These are phyloP conservation scores for Stictonetta naevosa DNA, from an alignment of 2,113 vertebrate species.

Conservation along the genomic window DNA sequence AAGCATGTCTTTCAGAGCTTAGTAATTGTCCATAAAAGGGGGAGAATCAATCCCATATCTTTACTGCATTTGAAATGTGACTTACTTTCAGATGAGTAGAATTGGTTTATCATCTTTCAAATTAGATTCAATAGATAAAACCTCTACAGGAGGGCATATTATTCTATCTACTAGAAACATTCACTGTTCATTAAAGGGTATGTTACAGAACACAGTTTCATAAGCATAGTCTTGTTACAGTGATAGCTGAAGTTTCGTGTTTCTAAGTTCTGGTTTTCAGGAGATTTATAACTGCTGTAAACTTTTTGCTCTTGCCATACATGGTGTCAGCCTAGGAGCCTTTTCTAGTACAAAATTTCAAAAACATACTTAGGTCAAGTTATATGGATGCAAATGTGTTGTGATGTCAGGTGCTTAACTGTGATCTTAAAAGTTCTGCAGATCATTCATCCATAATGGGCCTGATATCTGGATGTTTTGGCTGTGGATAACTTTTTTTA, in stretches of 20 bases:
- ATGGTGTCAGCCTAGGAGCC: slow-evolving; percentile 64
- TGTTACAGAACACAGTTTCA: slow-evolving; percentile 34
- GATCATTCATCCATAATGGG: slow-evolving; percentile 59
- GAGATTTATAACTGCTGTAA: slow-evolving; percentile 72
- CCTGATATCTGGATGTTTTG: slow-evolving; percentile 51
- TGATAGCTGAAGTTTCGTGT: slow-evolving; percentile 67
- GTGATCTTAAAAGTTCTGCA: slow-evolving; percentile 69
- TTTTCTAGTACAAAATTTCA: slow-evolving; percentile 59
- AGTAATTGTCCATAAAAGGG: background rate
- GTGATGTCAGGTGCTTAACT: slow-evolving; percentile 73
- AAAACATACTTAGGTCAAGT: slow-evolving; percentile 59
- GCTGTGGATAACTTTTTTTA: slow-evolving; percentile 21
- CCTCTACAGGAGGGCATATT: slow-evolving; percentile 19
- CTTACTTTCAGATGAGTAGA: slow-evolving; percentile 40
- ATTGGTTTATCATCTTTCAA: slow-evolving; percentile 60
- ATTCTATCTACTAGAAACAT: slow-evolving; percentile 32
- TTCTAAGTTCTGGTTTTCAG: slow-evolving; percentile 71
- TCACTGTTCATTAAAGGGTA: slow-evolving; percentile 32
- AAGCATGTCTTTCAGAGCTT: slow-evolving; percentile 54
- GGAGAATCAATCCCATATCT: slow-evolving; percentile 23
- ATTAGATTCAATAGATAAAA: slow-evolving; percentile 31
- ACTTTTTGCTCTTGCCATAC: slow-evolving; percentile 63
- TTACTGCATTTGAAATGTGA: slow-evolving; percentile 27
- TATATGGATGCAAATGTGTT: slow-evolving; percentile 68
- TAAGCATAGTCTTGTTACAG: slow-evolving; percentile 62